phyloP scores from a whole-genome alignment of 2,113 vertebrate species.

The Casuarius casuarius region DNA sequence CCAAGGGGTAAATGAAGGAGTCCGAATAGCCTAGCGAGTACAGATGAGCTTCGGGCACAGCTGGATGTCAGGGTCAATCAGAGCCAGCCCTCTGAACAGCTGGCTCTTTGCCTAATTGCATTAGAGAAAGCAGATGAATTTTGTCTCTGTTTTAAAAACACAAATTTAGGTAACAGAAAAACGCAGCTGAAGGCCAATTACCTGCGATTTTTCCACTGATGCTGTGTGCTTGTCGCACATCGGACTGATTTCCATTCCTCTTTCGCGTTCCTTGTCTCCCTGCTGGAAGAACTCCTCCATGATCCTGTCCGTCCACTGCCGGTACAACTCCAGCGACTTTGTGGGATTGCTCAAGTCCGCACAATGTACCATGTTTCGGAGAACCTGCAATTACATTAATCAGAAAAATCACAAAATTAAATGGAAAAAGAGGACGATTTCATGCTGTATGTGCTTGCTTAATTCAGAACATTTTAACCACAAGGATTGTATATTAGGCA shows the following conservation, averaged over 20 bases:
- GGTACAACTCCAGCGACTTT: constrained; percentile 94
- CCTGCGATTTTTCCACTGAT: constrained; percentile 97
- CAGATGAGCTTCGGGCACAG: neutral
- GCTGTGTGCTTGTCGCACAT: constrained; percentile 99
- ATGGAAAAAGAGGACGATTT: neutral
- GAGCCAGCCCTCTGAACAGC: neutral
- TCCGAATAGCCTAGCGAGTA: neutral
- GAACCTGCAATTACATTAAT: constrained; percentile 81
- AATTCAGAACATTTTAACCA: constrained; percentile 13
- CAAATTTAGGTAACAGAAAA: neutral
- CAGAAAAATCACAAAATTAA: constrained; percentile 25
- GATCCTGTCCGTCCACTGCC: constrained; percentile 97
- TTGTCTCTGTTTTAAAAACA: fast-evolving
- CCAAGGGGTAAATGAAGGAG: neutral
- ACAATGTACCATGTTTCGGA: constrained; percentile 98
- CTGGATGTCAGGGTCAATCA: neutral
- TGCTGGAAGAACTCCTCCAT: constrained; percentile 99
- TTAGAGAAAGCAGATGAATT: neutral
- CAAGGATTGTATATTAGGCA: neutral
- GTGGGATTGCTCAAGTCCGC: constrained; percentile 97
- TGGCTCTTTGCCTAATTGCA: neutral
- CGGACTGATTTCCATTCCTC: constrained; percentile 97
- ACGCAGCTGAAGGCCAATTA: constrained; percentile 42
- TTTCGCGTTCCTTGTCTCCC: constrained; percentile 93
- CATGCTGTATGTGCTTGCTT: neutral